Conservation (phyloP, 1,140 invertebrate genomes). For the Calliopsis andreniformis region DNA sequence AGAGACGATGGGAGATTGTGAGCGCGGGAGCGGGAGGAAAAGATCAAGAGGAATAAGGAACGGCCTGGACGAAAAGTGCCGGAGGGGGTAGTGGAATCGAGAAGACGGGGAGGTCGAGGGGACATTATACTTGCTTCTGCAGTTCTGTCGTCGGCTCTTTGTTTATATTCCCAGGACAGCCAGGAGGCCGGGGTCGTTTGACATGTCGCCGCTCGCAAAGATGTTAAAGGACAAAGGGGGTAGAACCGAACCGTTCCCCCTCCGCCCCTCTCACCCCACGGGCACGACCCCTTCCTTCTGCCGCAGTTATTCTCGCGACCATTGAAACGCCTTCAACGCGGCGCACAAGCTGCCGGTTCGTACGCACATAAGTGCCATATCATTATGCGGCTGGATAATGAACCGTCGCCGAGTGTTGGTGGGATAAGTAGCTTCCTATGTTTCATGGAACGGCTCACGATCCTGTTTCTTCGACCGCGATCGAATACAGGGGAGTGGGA, state of each 20-base stretch:
- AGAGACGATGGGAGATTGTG: neutral
- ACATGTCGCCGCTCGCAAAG: conserved; percentile 68
- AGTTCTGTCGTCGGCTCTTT: conserved; percentile 56
- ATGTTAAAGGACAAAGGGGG: conserved; percentile 61
- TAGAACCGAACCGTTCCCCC: conserved; percentile 23
- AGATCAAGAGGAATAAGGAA: conserved; percentile 38
- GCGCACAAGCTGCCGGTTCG: conserved; percentile 57
- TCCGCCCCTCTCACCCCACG: neutral
- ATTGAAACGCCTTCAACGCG: conserved; percentile 49
- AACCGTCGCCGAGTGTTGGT: conserved; percentile 51
- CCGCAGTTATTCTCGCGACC: conserved; percentile 33
- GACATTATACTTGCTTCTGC: conserved; percentile 61
- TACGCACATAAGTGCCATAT: conserved; percentile 60
- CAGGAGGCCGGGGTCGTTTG: conserved; percentile 58
- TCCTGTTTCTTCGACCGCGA: conserved; percentile 6
- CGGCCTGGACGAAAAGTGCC: conserved; percentile 20
- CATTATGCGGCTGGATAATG: conserved; percentile 63
- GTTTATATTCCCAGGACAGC: conserved; percentile 61
- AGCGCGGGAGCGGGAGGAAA: conserved; percentile 28
- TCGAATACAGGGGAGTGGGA: neutral
- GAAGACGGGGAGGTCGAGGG: conserved; percentile 35
- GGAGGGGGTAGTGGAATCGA: conserved; percentile 43
- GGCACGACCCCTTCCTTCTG: neutral
- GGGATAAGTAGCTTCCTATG: conserved; percentile 63
- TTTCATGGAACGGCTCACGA: conserved; percentile 45